Evolutionary conservation across 2,797 vertebrate genomes (phyloP).

Genomic region (Ataeniobius toweri): DNA sequence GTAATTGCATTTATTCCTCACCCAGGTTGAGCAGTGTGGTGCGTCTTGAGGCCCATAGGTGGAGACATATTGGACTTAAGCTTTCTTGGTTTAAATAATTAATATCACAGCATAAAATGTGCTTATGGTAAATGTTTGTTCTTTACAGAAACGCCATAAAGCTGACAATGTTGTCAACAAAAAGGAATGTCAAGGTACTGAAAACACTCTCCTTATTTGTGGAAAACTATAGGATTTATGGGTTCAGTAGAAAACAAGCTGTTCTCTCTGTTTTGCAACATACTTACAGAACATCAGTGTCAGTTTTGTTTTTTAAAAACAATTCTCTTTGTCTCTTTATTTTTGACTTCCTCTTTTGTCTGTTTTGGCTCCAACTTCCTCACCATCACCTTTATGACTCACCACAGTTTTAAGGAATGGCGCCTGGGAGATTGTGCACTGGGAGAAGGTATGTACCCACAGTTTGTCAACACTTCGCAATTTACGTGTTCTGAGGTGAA

Average conservation of each 20-base stretch:
- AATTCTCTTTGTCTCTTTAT: neutral
- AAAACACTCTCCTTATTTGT: neutral
- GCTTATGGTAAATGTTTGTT: constrained; percentile 1
- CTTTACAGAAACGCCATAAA: constrained; percentile 94
- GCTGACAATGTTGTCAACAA: constrained; percentile 96
- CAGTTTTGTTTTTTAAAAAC: neutral
- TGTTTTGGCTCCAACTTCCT: constrained; percentile 16
- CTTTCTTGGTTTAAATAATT: neutral
- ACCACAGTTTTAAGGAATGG: constrained; percentile 92
- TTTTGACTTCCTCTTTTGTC: constrained; percentile 9
- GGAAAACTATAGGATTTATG: neutral
- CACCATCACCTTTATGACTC: constrained; percentile 42
- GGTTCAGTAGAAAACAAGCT: neutral
- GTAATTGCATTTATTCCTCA: neutral
- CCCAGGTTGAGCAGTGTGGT: neutral
- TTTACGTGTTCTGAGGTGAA: constrained; percentile 10
- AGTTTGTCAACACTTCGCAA: neutral
- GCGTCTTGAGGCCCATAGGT: too few species aligned
- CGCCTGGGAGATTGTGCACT: constrained; percentile 99
- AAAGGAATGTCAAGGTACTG: constrained; percentile 96
- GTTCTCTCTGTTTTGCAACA: neutral
- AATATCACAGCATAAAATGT: neutral
- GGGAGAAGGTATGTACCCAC: constrained; percentile 94
- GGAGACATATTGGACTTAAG: neutral
- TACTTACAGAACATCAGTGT: neutral